phyloP scores from a whole-genome alignment of 2,888 invertebrate genomes.

The Polyommatus icarus region DNA sequence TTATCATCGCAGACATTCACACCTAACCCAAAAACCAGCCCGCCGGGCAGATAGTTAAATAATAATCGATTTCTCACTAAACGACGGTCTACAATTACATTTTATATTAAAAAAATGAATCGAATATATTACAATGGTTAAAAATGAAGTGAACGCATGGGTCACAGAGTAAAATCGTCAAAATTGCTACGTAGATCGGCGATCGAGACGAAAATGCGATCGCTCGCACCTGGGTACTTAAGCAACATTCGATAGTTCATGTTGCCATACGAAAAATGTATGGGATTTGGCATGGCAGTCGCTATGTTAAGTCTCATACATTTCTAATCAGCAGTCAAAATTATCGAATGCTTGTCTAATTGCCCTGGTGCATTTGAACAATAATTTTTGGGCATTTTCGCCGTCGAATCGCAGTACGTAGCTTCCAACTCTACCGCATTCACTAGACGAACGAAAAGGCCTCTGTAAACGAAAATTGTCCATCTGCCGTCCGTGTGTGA shows the following conservation, averaged over 20 bases:
- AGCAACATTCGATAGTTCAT: background rate
- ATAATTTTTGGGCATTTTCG: background rate
- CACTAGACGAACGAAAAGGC: conserved; percentile 49
- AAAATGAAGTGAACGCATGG: conserved; percentile 14
- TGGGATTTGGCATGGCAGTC: background rate
- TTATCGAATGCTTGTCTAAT: background rate
- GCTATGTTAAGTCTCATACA: background rate
- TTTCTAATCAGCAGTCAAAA: background rate
- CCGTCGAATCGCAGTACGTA: background rate
- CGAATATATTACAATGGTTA: conserved; percentile 29
- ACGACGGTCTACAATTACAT: conserved; percentile 31
- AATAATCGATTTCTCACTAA: conserved; percentile 29
- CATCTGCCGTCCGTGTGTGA: conserved; percentile 35
- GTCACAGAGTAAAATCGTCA: conserved; percentile 23
- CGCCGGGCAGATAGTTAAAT: conserved; percentile 22
- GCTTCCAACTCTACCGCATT: conserved; percentile 14
- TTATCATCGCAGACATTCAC: background rate
- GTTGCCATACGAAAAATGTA: too few species aligned
- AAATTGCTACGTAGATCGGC: background rate
- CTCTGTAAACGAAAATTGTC: conserved; percentile 51
- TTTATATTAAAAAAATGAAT: conserved; percentile 23
- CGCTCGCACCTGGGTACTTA: background rate
- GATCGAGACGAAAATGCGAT: background rate
- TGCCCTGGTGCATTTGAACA: background rate
- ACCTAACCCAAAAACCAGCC: background rate